Conservation (phyloP, 2,113 vertebrate genomes). For the Pantherophis guttatus region DNA sequence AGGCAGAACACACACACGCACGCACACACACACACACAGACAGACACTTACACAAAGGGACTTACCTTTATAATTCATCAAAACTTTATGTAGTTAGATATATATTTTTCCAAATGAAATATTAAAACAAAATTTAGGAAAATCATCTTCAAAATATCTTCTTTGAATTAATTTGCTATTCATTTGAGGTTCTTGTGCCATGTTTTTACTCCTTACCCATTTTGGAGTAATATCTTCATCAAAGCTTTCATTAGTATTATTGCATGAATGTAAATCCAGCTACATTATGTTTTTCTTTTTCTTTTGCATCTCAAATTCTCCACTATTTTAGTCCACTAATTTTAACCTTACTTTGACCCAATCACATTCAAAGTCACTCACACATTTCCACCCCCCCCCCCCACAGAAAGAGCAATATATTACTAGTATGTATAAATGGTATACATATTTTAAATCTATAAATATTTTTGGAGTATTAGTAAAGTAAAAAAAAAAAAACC, state of each 20-base stretch:
- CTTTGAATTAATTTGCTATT: conserved; percentile 63
- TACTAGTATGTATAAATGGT: not conserved
- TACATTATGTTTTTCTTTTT: not conserved
- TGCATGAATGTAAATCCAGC: not conserved
- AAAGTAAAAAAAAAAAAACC: not conserved
- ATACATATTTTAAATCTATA: not conserved
- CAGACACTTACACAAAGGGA: conserved; percentile 13
- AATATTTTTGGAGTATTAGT: not conserved
- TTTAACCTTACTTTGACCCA: not conserved
- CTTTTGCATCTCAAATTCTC: not conserved
- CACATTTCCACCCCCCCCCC: too few species aligned
- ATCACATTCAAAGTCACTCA: not conserved
- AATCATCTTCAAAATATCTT: conserved; percentile 55
- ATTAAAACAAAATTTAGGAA: conserved; percentile 36
- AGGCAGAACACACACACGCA: conserved; percentile 41
- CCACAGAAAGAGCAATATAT: not conserved
- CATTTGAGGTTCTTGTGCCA: conserved; percentile 34
- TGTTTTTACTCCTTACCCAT: conserved; percentile 41
- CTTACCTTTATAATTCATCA: conserved; percentile 55
- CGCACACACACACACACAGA: not conserved
- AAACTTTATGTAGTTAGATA: conserved; percentile 59
- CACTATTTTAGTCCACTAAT: conserved; percentile 37
- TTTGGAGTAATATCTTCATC: conserved; percentile 59
- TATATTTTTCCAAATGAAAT: conserved; percentile 54
- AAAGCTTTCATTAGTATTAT: conserved; percentile 39